phyloP scores from a whole-genome alignment of 2,888 invertebrate genomes.

The Hirtodrosophila alboralis region DNA sequence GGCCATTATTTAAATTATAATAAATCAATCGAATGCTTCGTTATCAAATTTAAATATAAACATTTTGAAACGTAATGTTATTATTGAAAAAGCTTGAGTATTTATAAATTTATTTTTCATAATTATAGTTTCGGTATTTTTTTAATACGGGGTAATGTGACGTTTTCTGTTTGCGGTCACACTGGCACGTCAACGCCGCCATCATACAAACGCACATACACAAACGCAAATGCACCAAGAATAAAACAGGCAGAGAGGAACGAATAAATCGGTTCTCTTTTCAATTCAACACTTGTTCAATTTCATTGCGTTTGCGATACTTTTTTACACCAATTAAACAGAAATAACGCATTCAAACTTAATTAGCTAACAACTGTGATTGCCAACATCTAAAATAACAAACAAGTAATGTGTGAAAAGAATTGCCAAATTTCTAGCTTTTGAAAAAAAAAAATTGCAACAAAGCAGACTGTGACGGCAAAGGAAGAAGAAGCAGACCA shows the following conservation, averaged over 20 bases:
- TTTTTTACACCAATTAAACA: conserved; percentile 78
- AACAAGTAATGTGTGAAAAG: conserved; percentile 58
- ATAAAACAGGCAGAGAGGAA: conserved; percentile 69
- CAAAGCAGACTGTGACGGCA: conserved; percentile 54
- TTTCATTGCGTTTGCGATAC: conserved; percentile 81
- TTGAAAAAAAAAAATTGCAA: conserved; percentile 62
- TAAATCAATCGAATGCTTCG: too few relatives aligned
- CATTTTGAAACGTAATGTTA: too few relatives aligned
- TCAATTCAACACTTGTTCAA: conserved; percentile 82
- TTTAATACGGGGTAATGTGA: neutral
- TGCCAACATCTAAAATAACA: conserved; percentile 61
- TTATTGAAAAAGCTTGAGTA: too few relatives aligned
- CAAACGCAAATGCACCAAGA: conserved; percentile 58
- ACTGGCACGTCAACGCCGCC: conserved; percentile 58
- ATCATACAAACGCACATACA: conserved; percentile 66
- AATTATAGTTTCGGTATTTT: conserved; percentile 17
- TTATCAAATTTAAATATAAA: too few relatives aligned
- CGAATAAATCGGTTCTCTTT: conserved; percentile 73
- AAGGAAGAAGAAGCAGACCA: conserved; percentile 56
- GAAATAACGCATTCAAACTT: conserved; percentile 73
- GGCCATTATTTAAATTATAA: too few relatives aligned
- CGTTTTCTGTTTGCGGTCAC: conserved; percentile 11
- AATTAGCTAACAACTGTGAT: conserved; percentile 80
- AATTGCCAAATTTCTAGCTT: conserved; percentile 68
- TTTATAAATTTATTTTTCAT: too few relatives aligned